phyloP scores from a whole-genome alignment of 92 coral and sea anemone genomes.

The Parazoanthus darwini region DNA sequence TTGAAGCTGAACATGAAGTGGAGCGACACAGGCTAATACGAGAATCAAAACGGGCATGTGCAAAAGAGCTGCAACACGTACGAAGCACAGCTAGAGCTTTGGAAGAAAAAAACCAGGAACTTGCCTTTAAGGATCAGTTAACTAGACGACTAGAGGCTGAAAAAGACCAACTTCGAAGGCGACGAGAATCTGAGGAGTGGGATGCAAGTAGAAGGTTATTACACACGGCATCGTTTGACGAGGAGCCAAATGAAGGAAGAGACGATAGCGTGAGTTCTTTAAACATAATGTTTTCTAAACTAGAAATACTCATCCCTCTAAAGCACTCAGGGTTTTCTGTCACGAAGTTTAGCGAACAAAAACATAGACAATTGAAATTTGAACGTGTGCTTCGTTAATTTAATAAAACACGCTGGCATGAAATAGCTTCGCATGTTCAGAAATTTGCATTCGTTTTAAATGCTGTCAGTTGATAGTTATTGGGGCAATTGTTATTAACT shows the following conservation, averaged over 20 bases:
- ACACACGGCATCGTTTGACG: conserved; percentile 25
- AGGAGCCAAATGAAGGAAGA: conserved; percentile 7
- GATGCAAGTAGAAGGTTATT: conserved; percentile 46
- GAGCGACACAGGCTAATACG: conserved; percentile 78
- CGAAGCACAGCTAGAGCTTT: conserved; percentile 81
- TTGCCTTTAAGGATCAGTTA: conserved; percentile 88
- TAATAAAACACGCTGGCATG: not conserved
- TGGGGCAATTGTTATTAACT: not conserved
- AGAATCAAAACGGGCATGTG: conserved; percentile 88
- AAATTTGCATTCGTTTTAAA: conserved; percentile 17
- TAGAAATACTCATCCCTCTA: not conserved
- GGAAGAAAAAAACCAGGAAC: conserved; percentile 85
- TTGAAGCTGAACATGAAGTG: conserved; percentile 86
- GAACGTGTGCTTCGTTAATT: too few relatives aligned
- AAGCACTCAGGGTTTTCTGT: not conserved
- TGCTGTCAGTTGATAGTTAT: not conserved
- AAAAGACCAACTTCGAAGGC: conserved; percentile 69
- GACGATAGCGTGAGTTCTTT: conserved; percentile 38
- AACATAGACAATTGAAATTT: not conserved
- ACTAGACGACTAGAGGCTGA: conserved; percentile 88
- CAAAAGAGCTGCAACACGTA: conserved; percentile 89
- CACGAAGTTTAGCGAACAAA: not conserved
- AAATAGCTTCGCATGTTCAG: not conserved
- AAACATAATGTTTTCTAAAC: not conserved
- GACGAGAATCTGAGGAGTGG: conserved; percentile 58